Conservation (phyloP, 2,888 invertebrate species). For the Ormyrus labotus region DNA sequence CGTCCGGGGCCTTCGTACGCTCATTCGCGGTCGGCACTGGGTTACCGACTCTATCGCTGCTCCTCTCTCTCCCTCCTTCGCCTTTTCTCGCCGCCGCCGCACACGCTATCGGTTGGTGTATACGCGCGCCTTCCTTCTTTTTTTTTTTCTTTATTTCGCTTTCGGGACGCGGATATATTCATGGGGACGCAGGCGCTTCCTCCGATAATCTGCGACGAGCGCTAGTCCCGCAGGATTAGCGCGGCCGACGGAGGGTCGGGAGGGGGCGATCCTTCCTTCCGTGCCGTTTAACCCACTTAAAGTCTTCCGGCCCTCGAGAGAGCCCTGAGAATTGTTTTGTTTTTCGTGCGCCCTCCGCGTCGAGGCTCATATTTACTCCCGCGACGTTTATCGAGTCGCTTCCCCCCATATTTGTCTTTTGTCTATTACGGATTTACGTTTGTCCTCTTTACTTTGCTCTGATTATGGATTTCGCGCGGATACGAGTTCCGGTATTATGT, state of each 20-base stretch:
- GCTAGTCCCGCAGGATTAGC: constrained; percentile 64
- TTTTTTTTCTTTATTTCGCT: not conserved
- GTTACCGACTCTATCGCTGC: constrained; percentile 69
- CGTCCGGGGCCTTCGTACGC: constrained; percentile 58
- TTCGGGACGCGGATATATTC: constrained; percentile 63
- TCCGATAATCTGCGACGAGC: constrained; percentile 69
- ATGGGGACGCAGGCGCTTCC: constrained; percentile 66
- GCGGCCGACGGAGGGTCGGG: constrained; percentile 57
- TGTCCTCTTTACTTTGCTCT: not conserved
- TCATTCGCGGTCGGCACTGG: constrained; percentile 73
- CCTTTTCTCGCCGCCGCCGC: constrained; percentile 26
- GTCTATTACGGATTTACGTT: constrained; percentile 22
- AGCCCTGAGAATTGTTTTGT: constrained; percentile 37
- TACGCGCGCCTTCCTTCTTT: not conserved
- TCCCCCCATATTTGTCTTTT: not conserved
- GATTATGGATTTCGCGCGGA: not conserved
- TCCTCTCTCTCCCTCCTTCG: constrained; percentile 46
- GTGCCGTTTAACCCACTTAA: constrained; percentile 57
- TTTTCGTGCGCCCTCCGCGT: not conserved
- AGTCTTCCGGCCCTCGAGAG: constrained; percentile 46
- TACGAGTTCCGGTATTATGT: no score
- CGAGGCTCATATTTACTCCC: constrained; percentile 5
- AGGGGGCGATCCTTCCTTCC: constrained; percentile 54
- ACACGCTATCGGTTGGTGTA: not conserved
- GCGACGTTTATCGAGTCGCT: constrained; percentile 40